Conservation (phyloP, 2,113 vertebrate genomes). For the Notothenia coriiceps region DNA sequence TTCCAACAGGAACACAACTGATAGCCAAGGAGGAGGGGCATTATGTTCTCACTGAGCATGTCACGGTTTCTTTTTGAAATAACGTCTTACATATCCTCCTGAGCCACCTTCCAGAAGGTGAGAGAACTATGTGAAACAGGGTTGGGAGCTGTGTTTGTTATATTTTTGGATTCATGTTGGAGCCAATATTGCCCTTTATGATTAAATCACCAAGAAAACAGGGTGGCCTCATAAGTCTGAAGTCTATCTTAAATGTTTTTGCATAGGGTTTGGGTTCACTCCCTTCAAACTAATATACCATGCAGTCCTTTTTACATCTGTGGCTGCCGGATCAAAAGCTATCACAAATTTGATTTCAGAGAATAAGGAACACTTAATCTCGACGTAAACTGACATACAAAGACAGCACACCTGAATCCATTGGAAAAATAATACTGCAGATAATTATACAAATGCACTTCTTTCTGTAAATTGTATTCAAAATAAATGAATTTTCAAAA, state of each 20-base stretch:
- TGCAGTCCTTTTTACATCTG: constrained; percentile 21
- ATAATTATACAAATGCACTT: no score
- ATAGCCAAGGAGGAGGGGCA: constrained; percentile 70
- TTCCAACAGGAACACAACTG: constrained; percentile 73
- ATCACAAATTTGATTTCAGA: background rate
- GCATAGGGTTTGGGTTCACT: constrained; percentile 23
- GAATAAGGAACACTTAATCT: no score
- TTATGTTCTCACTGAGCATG: constrained; percentile 59
- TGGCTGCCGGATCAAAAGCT: background rate
- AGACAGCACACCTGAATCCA: no score
- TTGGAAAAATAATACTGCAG: no score
- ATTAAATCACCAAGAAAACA: constrained; percentile 7
- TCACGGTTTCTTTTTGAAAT: constrained; percentile 61
- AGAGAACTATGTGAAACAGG: constrained; percentile 12
- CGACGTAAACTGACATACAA: no score
- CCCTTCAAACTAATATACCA: constrained; percentile 28
- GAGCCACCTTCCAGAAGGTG: constrained; percentile 54
- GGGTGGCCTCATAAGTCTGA: constrained; percentile 3
- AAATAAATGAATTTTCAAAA: constrained; percentile 9
- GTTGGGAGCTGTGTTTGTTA: constrained; percentile 5
- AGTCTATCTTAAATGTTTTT: constrained; percentile 23
- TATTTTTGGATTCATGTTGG: background rate
- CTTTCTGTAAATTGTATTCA: no score
- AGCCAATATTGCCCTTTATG: constrained; percentile 11
- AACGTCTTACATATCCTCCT: constrained; percentile 40